Evolutionary conservation across 2,797 vertebrate species (phyloP), one percentile per base, ranked within the genome.

Genomic region (Danio aesculapii): DNA sequence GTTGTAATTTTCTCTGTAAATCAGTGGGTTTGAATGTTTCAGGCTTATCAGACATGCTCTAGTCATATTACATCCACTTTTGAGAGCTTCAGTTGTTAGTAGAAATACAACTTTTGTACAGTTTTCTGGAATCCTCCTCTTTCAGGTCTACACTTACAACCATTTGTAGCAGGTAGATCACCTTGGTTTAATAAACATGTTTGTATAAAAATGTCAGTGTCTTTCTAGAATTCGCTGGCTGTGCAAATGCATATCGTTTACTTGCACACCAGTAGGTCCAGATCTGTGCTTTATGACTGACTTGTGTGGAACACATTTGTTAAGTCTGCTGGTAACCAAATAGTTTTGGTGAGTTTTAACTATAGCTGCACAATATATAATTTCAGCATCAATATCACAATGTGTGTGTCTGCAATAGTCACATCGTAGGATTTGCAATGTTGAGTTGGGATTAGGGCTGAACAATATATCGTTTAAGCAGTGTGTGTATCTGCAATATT

Each of bases 1-100:
- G 5, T 6, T 69, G 41, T 44, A 44, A 43, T 61, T 53, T 46
- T 8, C 44, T 39, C 10, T 69, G 43, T 47, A 61, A 30, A 50
- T 44, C 30, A 41, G 46, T 77, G n/a, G 19, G 50, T 62, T 58
- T 75, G 43, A 83, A 78, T 81, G 52, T 68, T 46, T 81, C 21
- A 55, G 66, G 10, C 69, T 70, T 73, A 61, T n/a, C 43, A 57
- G 9, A 55, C 53, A 52, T 41, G 16, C 44, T 73, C 2, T 76
- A 55, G 14, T 10, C 59, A 76, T 47, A 57, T 71, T 55, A 12
- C 41, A 55, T 47, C 17, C 30, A 21, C 9, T 19, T 30, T 17
- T 44, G 63, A 44, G 71, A 19, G 16, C 21, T 62, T 70, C 46
- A 62, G 46, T 62, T 62, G 46, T 62, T 69, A 61, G 46, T 70